Base-by-base conservation (phyloP, 2,113 vertebrate species). In the Thomomys bottae region DNA sequence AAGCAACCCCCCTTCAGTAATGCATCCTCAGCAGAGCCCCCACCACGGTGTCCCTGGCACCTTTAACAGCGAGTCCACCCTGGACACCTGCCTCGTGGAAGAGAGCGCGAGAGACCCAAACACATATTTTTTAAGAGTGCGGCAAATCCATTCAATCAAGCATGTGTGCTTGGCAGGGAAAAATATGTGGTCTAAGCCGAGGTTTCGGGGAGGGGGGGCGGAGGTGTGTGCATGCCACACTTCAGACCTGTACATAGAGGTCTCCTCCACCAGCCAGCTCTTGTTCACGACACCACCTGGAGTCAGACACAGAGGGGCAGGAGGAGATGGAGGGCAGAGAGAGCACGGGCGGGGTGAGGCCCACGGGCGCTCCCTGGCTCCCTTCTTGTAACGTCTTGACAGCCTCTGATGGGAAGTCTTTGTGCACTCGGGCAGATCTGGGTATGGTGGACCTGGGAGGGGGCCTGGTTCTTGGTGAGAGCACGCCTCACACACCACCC, bases 91-190 rank as follows among this genome's bases (percentile, higher is more conserved):
- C n/a, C n/a, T n/a, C n/a, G n/a, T n/a, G n/a, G n/a, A n/a, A n/a
- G n/a, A n/a, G n/a, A n/a, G n/a, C n/a, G n/a, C n/a, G n/a, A n/a
- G n/a, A n/a, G n/a, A n/a, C 4, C 66, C 30, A 32, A 82, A 63
- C 23, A 78, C 36, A 49, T 87, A 79, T 59, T 92, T 78, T 78
- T 91, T 80, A 84, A 95, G 82, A 90, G 66, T 42, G 4, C n/a
- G 26, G 30, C 1, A 12, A 78, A 64, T 82, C 70, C 66, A 85
- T 32, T 83, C 61, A 45, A 77, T 45, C 68, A 81, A 71, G 77
- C 14, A 61, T 36, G 75, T 84, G 34, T 59, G 24, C 2, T 81
- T 6, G 34, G 3, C 34, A 64, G 30, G 4, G 45, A 76, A 88
- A 90, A 87, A 45, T 23, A 66, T 54, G 11, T 79, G 7, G 59